These are phyloP conservation scores for Macaria liturata DNA, from an alignment of 2,888 invertebrate species.

Conservation along the genomic window DNA sequence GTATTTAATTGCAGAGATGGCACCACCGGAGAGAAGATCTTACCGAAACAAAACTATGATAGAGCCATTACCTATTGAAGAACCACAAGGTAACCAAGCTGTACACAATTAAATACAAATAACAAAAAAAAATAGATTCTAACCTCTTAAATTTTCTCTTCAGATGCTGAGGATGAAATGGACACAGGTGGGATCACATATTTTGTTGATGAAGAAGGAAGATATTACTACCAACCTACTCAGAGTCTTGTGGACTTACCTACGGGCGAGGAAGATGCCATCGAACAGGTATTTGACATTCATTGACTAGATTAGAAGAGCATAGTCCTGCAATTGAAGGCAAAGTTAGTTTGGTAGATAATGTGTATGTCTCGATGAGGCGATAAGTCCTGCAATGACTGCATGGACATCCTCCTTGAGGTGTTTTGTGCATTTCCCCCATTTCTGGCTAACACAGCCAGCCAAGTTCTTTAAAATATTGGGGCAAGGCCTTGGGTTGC, in stretches of 20 bases:
- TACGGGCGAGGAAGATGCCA: not conserved
- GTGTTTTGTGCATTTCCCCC: too few relatives aligned
- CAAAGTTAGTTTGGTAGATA: too few relatives aligned
- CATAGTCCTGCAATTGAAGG: too few relatives aligned
- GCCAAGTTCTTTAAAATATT: too few relatives aligned
- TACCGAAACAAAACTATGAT: constrained; percentile 11
- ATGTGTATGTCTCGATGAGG: too few relatives aligned
- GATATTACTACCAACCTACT: constrained; percentile 91
- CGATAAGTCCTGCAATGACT: too few relatives aligned
- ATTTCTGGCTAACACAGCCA: too few relatives aligned
- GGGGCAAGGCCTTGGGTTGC: too few relatives aligned
- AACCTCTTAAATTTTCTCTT: constrained; percentile 2
- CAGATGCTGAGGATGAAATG: constrained; percentile 50
- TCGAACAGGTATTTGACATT: constrained; percentile 8
- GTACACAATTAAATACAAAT: too few relatives aligned
- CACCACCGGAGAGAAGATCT: constrained; percentile 56
- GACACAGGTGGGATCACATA: constrained; percentile 84
- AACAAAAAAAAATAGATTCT: too few relatives aligned
- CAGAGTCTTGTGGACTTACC: constrained; percentile 85
- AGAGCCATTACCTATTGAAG: not conserved
- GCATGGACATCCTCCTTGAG: too few relatives aligned
- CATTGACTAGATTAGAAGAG: too few relatives aligned
- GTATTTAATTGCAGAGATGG: constrained; percentile 45
- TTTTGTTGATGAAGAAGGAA: constrained; percentile 91
- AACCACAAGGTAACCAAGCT: not conserved